Base-by-base conservation (phyloP, 1,140 invertebrate species). In the Acromyrmex echinatior region DNA sequence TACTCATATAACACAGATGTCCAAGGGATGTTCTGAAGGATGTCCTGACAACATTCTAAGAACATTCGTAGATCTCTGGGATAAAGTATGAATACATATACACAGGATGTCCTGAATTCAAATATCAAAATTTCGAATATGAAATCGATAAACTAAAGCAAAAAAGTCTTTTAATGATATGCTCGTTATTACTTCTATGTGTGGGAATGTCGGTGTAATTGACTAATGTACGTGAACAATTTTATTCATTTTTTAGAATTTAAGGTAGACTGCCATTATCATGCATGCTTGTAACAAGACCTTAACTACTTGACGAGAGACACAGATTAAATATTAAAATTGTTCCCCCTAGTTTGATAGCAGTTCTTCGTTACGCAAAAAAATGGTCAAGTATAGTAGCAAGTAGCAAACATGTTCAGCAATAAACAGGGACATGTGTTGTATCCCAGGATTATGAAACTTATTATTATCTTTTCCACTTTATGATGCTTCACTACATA, bases 271-370 rank as follows among this genome's bases (percentile, higher is more conserved):
- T 76, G 12, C 65, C 4, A 66, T n/a, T 28, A 49, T 66, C 7
- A 35, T n/a, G 77, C 62, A 66, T 66, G 77, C 77, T 66, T 45
- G 77, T 18, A 16, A 66, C 25, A 31, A 65, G 14, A 18, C n/a
- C 18, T 12, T 49, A 14, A 5, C 25, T 31, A 12, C 21, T 45
- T 51, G 6, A 51, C 10, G 4, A 71, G 12, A 16, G 49, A 3
- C 1, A 45, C 12, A 66, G 6, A 66, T 79, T 79, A 79, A 79
- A 79, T 79, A 79, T 79, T 79, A 66, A 28, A 31, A 21, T 25
- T 65, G 25, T 18, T 66, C 3, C 28, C 77, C 10, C 77, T 65
- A 31, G 10, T 35, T 35, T 39, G 49, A 31, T 12, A n/a, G 39
- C 7, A 79, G 39, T 66, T 21, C 2, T 78, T 7, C 53, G 14